A percentile compares a stretch with the other conserved stretches of the same genome.
Evolutionary conservation across 2,113 vertebrate species (phyloP).

Genomic region (Callipepla californica): DNA sequence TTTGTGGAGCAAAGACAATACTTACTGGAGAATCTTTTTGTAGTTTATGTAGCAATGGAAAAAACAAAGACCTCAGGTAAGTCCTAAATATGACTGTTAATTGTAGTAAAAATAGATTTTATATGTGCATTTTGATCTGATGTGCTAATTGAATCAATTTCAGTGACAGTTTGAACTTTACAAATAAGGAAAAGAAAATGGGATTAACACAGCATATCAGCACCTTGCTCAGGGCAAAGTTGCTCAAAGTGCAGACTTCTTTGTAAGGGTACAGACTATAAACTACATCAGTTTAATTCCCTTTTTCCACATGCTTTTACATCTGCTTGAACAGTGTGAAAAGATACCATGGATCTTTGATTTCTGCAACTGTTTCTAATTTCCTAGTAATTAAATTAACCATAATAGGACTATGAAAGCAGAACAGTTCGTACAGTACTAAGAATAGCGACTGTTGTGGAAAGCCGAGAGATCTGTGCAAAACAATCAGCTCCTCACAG

Average conservation of each 20-base stretch:
- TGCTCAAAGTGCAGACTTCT: neutral
- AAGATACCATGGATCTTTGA: neutral
- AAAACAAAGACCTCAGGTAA: slow-evolving; percentile 78
- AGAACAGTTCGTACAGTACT: neutral
- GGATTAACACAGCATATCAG: neutral
- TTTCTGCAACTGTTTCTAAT: neutral
- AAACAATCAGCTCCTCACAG: neutral
- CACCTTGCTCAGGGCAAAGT: neutral
- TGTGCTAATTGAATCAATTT: neutral
- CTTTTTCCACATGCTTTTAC: neutral
- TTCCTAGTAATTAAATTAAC: slow-evolving; percentile 33
- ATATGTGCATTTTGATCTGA: neutral
- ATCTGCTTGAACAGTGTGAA: neutral
- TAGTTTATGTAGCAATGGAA: slow-evolving; percentile 86
- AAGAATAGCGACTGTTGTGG: neutral
- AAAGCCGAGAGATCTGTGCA: neutral
- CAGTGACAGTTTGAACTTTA: neutral
- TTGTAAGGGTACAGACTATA: neutral
- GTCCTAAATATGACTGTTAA: slow-evolving; percentile 1
- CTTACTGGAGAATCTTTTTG: slow-evolving; percentile 92
- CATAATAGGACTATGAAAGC: neutral
- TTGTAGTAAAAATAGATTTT: neutral
- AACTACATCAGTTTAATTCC: neutral
- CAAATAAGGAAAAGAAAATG: neutral
- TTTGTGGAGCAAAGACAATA: slow-evolving; percentile 93